phyloP scores from a whole-genome alignment of 2,113 vertebrate species.

The Naja naja region DNA sequence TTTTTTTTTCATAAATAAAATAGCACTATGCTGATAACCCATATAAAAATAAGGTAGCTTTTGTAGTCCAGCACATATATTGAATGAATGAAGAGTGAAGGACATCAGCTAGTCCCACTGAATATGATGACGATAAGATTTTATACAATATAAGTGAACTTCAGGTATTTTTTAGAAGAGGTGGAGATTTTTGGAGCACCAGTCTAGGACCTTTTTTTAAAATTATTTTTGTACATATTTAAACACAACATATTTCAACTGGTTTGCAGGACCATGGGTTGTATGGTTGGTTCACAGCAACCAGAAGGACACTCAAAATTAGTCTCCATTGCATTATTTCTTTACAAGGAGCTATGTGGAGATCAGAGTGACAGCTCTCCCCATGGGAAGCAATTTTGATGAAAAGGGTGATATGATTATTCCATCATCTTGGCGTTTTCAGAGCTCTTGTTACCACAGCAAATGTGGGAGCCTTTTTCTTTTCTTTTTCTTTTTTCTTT shows the following conservation, averaged over 20 bases:
- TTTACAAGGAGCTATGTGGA: background rate
- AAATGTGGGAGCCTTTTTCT: background rate
- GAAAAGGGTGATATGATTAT: constrained; percentile 12
- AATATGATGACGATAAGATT: background rate
- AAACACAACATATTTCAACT: background rate
- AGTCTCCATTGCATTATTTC: background rate
- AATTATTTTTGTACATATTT: background rate
- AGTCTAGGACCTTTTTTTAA: background rate
- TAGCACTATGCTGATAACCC: no score
- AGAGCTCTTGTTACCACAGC: constrained; percentile 13
- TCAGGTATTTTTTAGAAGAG: background rate
- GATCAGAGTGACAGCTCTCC: constrained; percentile 28
- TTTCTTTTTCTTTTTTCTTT: accelerated
- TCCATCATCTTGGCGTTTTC: constrained; percentile 25
- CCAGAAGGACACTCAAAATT: constrained; percentile 1
- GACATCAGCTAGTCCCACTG: background rate
- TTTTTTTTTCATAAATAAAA: background rate
- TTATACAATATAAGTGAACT: background rate
- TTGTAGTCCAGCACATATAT: background rate
- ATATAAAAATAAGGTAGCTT: background rate
- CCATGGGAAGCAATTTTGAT: constrained; percentile 38
- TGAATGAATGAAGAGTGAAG: background rate
- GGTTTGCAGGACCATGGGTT: background rate
- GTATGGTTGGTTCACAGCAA: background rate
- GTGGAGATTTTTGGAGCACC: background rate